These are phyloP conservation scores for Todiramphus saurophagus DNA, from an alignment of 2,113 vertebrate species.

Conservation along the genomic window DNA sequence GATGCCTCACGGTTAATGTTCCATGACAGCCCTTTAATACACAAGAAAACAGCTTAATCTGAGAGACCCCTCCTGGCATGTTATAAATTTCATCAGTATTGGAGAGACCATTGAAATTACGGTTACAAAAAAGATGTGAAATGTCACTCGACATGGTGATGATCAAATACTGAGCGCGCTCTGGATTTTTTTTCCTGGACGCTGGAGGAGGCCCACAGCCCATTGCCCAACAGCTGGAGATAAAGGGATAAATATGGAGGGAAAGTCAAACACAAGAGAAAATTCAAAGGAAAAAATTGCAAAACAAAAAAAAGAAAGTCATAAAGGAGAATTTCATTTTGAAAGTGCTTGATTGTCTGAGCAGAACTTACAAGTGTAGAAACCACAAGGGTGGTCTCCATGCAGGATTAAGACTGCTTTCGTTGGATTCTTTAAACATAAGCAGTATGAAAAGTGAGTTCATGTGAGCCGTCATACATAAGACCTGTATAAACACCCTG, in stretches of 20 bases:
- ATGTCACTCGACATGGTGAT: background rate
- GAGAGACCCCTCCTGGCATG: background rate
- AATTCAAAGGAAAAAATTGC: background rate
- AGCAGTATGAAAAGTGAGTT: background rate
- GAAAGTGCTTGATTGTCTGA: background rate
- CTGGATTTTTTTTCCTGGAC: background rate
- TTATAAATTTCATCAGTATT: constrained; percentile 4
- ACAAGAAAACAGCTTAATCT: constrained; percentile 40
- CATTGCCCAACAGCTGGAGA: background rate
- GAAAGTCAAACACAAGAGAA: background rate
- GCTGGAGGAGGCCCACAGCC: background rate
- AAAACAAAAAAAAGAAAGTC: background rate
- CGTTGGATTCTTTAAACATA: background rate
- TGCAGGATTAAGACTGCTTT: background rate
- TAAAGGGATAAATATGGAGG: background rate
- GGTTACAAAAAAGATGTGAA: background rate
- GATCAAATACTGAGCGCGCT: background rate
- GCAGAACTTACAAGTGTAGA: background rate
- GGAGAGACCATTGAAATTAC: constrained; percentile 1
- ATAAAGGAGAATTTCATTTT: background rate
- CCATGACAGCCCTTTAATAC: constrained; percentile 8
- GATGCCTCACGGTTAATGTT: background rate
- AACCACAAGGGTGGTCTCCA: background rate
- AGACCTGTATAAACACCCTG: background rate
- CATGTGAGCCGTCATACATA: background rate